Evolutionary conservation across 2,113 vertebrate species (phyloP).

Genomic region (Sterrhoptilus dennistouni): DNA sequence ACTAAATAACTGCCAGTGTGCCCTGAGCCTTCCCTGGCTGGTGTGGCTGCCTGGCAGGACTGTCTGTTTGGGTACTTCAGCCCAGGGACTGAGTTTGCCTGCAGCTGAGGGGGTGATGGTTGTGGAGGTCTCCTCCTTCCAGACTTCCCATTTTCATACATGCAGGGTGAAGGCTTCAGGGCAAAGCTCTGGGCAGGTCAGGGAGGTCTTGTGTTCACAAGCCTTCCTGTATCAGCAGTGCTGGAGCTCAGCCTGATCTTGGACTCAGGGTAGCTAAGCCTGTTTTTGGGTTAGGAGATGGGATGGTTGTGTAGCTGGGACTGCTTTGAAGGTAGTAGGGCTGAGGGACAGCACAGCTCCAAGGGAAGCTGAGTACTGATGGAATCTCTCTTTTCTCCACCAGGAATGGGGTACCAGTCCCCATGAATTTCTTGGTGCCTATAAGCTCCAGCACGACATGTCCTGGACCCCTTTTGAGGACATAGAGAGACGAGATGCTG

Average conservation of each 20-base stretch:
- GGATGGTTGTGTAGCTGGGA: background rate
- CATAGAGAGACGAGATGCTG: conserved; percentile 83
- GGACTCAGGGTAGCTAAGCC: fast-evolving
- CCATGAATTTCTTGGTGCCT: conserved; percentile 87
- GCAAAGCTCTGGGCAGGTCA: background rate
- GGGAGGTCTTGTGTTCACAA: background rate
- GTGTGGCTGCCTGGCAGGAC: background rate
- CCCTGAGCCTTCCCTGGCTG: background rate
- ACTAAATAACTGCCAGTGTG: fast-evolving
- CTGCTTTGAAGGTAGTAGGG: background rate
- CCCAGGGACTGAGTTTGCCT: background rate
- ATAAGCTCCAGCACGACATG: conserved; percentile 93
- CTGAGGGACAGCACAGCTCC: background rate
- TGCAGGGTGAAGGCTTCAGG: background rate
- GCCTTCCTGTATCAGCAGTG: background rate
- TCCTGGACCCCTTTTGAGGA: conserved; percentile 90
- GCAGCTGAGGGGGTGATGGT: background rate
- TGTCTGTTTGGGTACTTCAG: background rate
- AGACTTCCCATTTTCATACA: background rate
- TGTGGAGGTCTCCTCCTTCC: background rate
- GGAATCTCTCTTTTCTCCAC: conserved; percentile 24
- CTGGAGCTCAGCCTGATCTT: background rate
- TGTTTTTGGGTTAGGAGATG: background rate
- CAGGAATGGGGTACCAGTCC: conserved; percentile 93
- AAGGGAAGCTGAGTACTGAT: background rate